phyloP scores from a whole-genome alignment of 2,888 invertebrate species.

The Dynastes hyllus region DNA sequence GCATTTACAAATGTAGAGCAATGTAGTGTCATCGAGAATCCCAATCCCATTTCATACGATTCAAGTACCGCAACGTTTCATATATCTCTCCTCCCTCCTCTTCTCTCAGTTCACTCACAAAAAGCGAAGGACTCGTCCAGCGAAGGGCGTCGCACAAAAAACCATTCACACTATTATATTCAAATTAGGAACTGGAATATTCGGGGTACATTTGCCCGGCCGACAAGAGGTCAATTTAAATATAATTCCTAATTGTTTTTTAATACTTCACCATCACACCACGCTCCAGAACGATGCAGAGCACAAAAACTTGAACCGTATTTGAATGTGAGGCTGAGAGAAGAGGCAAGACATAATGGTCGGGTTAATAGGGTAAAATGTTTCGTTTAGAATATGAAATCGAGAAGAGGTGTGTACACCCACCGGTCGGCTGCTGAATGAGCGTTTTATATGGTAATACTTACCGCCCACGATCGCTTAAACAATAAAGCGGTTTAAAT shows the following conservation, averaged over 20 bases:
- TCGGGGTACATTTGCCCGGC: too few relatives aligned
- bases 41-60: not conserved
- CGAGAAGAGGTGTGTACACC: conserved; percentile 43
- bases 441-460: conserved; percentile 55
- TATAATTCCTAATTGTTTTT: conserved; percentile 48
- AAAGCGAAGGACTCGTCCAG: not conserved
- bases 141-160: not conserved
- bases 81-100: too few relatives aligned
- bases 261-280: not conserved
- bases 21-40: not conserved
- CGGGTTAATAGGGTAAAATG: conserved; percentile 38
- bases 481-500: conserved; percentile 49
- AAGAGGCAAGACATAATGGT: not conserved
- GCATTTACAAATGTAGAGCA: not conserved
- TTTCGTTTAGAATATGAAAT: conserved; percentile 37
- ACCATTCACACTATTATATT: conserved; percentile 46
- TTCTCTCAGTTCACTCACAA: not conserved
- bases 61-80: not conserved
- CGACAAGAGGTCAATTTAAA: conserved; percentile 39
- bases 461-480: conserved; percentile 51
- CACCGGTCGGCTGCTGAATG: conserved; percentile 40
- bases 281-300: conserved; percentile 3
- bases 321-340: not conserved
- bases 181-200: conserved; percentile 21
- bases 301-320: conserved; percentile 35